Percentiles rank a stretch among this genome's conserved stretches.
These are phyloP conservation scores for Sinocyclocheilus maitianheensis DNA, from an alignment of 2,113 vertebrate species.

Conservation along the genomic window DNA sequence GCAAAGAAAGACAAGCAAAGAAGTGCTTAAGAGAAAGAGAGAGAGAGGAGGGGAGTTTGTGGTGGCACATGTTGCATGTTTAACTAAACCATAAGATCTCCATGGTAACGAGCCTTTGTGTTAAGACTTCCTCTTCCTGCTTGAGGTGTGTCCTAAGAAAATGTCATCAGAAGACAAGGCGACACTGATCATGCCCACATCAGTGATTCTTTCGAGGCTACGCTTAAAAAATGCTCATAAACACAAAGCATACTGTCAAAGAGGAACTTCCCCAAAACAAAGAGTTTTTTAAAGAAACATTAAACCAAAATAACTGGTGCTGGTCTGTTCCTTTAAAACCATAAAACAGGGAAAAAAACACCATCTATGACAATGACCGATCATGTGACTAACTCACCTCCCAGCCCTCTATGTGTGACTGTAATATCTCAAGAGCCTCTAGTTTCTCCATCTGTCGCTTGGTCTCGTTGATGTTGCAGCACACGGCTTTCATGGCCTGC, in stretches of 20 bases:
- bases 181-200: conserved; percentile 9
- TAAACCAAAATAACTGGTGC: neutral
- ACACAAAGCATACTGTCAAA: neutral
- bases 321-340: conserved; percentile 6
- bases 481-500: conserved; percentile 97
- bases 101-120: conserved; percentile 36
- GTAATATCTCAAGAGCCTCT: conserved; percentile 94
- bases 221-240: neutral
- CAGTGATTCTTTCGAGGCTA: neutral
- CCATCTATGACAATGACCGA: neutral
- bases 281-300: neutral
- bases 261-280: neutral
- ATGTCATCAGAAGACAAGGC: conserved; percentile 33
- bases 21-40: neutral
- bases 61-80: conserved; percentile 44
- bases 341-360: neutral
- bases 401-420: conserved; percentile 99
- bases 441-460: conserved; percentile 99
- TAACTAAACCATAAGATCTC: conserved; percentile 45
- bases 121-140: conserved; percentile 48
- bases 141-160: conserved; percentile 12
- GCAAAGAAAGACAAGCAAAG: neutral
- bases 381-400: conserved; percentile 79
- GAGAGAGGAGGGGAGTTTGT: neutral
- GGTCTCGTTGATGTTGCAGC: conserved; percentile 98